Base-by-base conservation (phyloP, 2,888 invertebrate genomes). In the Pammene aurita region DNA sequence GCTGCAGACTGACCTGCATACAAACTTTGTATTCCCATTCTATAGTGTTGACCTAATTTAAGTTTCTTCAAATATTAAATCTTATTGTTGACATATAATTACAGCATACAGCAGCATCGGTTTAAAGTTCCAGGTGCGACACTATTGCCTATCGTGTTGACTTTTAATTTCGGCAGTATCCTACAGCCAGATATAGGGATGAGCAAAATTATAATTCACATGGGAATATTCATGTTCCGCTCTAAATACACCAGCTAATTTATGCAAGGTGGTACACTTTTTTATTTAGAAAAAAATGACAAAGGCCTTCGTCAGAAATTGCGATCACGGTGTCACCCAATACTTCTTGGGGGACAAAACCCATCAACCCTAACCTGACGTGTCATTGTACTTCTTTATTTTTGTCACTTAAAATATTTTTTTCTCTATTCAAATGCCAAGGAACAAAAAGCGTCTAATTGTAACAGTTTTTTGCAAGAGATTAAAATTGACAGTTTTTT, bases 391-490 rank as follows among this genome's bases (percentile, higher is more conserved):
- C 77, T 84, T 82, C 84, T 64, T 83, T 85, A 88, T 87, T 88
- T 89, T 87, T 92, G 90, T 89, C 90, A 89, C 88, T 88, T 87
- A 84, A 84, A 85, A 80, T 77, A 79, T 80, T 84, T 88, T 88
- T 88, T 88, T 81, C 84, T 82, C 74, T 78, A 84, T 83, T 80
- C 78, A 81, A 81, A 80, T 79, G 80, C 74, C 74, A 81, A 84
- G 82, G 88, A 89, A 92, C 90, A 92, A 91, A 90, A 90, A 89
- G 82, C 80, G 77, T 90, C 85, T 92, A 92, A 92, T 92, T 92
- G 92, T 92, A 86, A 89, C 90, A 90, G 89, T 90, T 91, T 89
- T 89, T 92, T 90, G 58, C 14, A 80, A 80, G 76, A 82, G 88
- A 90, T 91, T 92, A 89, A 86, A 88, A 86, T 88, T 83, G 89